Base-by-base conservation (phyloP, 1,140 invertebrate species). In the Formica selysi region DNA sequence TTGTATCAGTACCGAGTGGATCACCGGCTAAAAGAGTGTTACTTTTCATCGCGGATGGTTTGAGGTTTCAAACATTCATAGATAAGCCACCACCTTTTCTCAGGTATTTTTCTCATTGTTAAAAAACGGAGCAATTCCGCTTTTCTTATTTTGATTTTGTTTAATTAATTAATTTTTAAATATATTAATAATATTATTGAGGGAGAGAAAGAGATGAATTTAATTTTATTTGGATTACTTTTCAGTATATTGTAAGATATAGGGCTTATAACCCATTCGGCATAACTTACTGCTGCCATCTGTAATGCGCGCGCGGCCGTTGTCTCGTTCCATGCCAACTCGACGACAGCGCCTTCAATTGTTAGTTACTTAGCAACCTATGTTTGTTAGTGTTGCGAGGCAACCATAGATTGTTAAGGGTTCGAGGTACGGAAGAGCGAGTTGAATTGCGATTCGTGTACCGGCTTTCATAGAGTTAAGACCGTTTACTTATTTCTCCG, bases 21-120 rank as follows among this genome's bases (percentile, higher is more conserved):
- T 91, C 96, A 16, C 95, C 97, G 0, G 97, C 98, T 0, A 97
- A 97, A 92, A 95, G 98, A 87, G 92, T 99, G 38, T 97, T 99
- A 36, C 95, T 99, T 10, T 97, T 99, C 94, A 96, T 98, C 38
- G 97, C 98, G 19, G 98, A 99, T 96, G 98, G 98, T 13, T 94
- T 99, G 74, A 95, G 98, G 90, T 98, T 97, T 64, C 97, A 98
- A 92, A 97, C 97, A 41, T 97, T 98, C 92, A 95, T 96, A 87
- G 95, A 96, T 22, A 85, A 94, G 87, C 93, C 94, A 57, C 96
- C 96, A 90, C 93, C 96, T n/a, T 97, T 96, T 94, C 91, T 97
- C 13, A 96, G 96, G 96, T 97, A 95, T n/a, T n/a, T 0, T 6
- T 36, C 2, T 78, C 6, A 6, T 73, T 54, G 19, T 36, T 38